Evolutionary conservation across 37 sponge, comb jelly and placozoan genomes (phyloP), one percentile per base, ranked within the genome.

Genomic region (Lycopodina hypogea): DNA sequence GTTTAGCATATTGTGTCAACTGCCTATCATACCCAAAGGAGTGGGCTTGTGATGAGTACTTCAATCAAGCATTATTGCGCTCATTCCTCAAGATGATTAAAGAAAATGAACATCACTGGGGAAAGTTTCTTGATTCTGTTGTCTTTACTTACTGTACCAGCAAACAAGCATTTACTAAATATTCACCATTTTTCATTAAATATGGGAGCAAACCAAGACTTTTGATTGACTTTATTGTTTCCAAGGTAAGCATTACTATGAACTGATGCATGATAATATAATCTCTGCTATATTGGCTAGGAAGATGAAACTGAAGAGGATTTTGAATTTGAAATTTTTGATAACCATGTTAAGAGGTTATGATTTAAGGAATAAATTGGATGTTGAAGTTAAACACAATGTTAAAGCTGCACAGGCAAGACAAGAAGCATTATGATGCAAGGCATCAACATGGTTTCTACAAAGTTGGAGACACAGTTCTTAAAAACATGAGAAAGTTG

Each of bases 11-110:
- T 52, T 41, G 33, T 73, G 32, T 45, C 48, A 45, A 9, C 48
- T 45, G 48, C 9, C 9, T 45, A 45, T 45, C 48, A 45, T 45
- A 4, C 48, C 62, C 81, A 86, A 57, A 74, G 75, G 12, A 81
- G 81, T 76, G 87, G 87, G 23, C 56, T 86, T 15, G 86, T n/a
- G n/a, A 75, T 74, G 87, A 86, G 29, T 3, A 75, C 14, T 40
- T 86, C 18, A 86, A 86, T 36, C 87, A 82, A 66, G 78, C 84
- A 22, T 60, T 83, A 24, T 4, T 11, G 4, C 23, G 35, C 1
- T 30, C 72, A 3, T 30, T 87, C 1, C 17, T 38, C 51, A 73
- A 73, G 64, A 22, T 56, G 58, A 23, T 65, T 42, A 62, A 40
- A 37, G 72, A 76, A 42, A 35, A 26, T 40, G 36, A 69, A 36